These are phyloP conservation scores for Craseonycteris thonglongyai DNA, from an alignment of 2,113 vertebrate genomes.

Conservation along the genomic window DNA sequence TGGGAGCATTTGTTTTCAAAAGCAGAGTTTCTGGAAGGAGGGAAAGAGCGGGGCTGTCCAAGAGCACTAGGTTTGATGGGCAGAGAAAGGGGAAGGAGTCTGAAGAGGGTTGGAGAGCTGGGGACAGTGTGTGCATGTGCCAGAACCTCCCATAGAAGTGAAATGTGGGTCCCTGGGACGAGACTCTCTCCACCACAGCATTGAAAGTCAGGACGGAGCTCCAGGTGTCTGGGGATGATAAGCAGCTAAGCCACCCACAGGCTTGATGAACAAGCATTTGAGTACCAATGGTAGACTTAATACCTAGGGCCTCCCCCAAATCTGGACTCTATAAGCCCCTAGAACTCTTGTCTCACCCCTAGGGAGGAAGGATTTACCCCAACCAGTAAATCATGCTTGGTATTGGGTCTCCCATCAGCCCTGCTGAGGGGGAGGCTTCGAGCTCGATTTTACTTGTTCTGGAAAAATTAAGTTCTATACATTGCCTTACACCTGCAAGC, in stretches of 20 bases:
- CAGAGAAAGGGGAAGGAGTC: neutral
- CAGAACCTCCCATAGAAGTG: neutral
- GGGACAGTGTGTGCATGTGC: accelerated
- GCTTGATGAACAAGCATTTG: neutral
- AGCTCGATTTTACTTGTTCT: too few species aligned
- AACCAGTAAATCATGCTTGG: accelerated
- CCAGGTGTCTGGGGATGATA: accelerated
- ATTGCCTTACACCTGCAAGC: accelerated
- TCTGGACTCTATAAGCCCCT: neutral
- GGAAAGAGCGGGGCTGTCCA: neutral
- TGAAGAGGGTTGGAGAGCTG: accelerated
- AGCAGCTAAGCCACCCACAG: neutral
- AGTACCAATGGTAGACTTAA: neutral
- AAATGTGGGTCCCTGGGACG: neutral
- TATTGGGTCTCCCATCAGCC: neutral
- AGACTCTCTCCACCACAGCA: accelerated
- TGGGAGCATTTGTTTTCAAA: neutral
- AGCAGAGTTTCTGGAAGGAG: neutral
- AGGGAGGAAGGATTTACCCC: neutral
- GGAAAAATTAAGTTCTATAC: neutral
- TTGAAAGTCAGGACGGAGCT: neutral
- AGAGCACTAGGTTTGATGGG: accelerated
- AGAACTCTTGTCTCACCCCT: accelerated
- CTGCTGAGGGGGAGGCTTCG: neutral
- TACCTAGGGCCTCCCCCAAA: neutral